A percentile compares a stretch with the other conserved stretches of the same genome.
Evolutionary conservation across 2,113 vertebrate genomes (phyloP).

Genomic region (Zootoca vivipara): DNA sequence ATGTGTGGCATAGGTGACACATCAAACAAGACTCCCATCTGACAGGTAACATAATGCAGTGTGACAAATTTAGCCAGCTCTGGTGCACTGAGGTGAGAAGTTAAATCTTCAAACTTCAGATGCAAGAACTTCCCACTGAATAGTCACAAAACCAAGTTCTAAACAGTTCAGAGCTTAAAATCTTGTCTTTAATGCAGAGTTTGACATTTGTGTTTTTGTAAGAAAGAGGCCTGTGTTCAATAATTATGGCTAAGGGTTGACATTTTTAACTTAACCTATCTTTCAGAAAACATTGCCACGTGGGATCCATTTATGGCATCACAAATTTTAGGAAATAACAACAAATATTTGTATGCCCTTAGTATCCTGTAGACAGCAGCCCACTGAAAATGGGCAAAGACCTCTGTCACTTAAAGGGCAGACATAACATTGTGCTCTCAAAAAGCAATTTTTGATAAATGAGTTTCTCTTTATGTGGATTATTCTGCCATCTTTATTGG

Average conservation of each 20-base stretch:
- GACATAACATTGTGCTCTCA: not conserved
- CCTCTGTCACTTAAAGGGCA: not conserved
- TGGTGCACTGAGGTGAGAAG: conserved; percentile 56
- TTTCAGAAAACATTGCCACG: not conserved
- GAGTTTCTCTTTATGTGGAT: not conserved
- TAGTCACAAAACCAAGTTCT: conserved; percentile 53
- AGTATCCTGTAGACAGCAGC: not conserved
- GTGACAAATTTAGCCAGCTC: conserved; percentile 64
- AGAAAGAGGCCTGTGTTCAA: not conserved
- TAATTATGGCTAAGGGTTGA: conserved; percentile 10
- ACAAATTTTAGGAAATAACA: not conserved
- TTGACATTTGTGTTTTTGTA: conserved; percentile 34
- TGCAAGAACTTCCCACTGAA: not conserved
- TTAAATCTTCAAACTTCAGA: conserved; percentile 48
- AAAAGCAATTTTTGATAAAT: not conserved
- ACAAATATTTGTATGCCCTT: not conserved
- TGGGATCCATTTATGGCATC: not conserved
- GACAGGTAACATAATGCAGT: conserved; percentile 61
- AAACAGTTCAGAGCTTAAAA: conserved; percentile 28
- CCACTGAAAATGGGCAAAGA: not conserved
- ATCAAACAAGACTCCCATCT: conserved; percentile 63
- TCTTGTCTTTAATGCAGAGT: conserved; percentile 31
- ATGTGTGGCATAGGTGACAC: conserved; percentile 66
- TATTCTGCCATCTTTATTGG: not conserved
- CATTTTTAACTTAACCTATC: not conserved